These are phyloP conservation scores for Egretta garzetta DNA, from an alignment of 2,113 vertebrate species.

Conservation along the genomic window DNA sequence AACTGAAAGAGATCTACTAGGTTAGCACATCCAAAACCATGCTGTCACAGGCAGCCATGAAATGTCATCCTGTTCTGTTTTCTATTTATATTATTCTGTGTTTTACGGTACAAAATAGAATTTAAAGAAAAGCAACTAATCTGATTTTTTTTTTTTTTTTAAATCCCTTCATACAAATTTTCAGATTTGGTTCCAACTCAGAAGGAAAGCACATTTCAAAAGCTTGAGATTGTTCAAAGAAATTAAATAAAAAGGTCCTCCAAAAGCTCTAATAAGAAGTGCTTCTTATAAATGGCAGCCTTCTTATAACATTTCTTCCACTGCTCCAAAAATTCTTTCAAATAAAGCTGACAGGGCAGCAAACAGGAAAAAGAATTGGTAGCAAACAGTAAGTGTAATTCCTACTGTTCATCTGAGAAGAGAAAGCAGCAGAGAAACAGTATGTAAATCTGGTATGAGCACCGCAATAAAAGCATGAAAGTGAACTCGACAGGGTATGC, in stretches of 20 bases:
- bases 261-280: background rate
- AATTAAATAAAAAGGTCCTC: background rate
- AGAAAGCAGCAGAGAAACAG: conserved; percentile 17
- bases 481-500: background rate
- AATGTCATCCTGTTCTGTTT: conserved; percentile 34
- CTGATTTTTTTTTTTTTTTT: background rate
- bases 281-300: background rate
- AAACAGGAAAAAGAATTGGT: conserved; percentile 12
- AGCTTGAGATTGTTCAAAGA: background rate
- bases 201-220: conserved; percentile 18
- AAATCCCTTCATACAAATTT: background rate
- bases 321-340: conserved; percentile 10
- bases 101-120: background rate
- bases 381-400: background rate
- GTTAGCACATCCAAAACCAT: conserved; percentile 54
- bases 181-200: conserved; percentile 37
- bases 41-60: conserved; percentile 41
- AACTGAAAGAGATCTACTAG: conserved; percentile 64
- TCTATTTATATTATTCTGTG: conserved; percentile 47
- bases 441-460: background rate
- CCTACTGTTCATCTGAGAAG: conserved; percentile 22
- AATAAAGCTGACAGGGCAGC: conserved; percentile 20
- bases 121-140: conserved; percentile 42
- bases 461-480: conserved; percentile 14
- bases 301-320: background rate